Evolutionary conservation across 2,888 invertebrate species (phyloP).

Genomic region (Ectobius pallidus): DNA sequence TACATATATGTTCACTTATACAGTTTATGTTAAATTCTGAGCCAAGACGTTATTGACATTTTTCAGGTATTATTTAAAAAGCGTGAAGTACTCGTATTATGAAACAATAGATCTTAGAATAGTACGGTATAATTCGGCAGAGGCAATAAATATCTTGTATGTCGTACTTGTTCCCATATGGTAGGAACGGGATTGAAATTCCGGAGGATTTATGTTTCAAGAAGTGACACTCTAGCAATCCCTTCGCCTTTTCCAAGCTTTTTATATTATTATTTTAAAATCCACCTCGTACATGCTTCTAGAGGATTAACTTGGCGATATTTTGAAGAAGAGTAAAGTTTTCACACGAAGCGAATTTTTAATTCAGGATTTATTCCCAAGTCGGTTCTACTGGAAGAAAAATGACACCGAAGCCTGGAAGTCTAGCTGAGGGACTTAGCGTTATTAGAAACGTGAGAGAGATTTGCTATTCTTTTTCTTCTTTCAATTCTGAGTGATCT

Average conservation of each 20-base stretch:
- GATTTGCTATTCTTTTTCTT: not conserved
- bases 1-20: no score
- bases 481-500: not conserved
- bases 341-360: conserved; percentile 23
- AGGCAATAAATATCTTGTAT: no score
- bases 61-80: no score
- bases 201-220: conserved; percentile 17
- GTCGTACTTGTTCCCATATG: no score
- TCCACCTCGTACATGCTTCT: not conserved
- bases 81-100: no score
- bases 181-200: no score
- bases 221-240: conserved; percentile 15
- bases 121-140: no score
- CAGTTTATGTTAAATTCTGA: no score
- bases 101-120: no score
- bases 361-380: conserved; percentile 18
- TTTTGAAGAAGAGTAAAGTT: conserved; percentile 14
- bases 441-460: conserved; percentile 8
- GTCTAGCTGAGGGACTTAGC: not conserved
- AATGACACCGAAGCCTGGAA: not conserved
- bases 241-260: not conserved
- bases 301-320: conserved; percentile 12
- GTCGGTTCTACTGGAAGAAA: not conserved
- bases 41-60: no score
- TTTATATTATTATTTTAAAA: conserved; percentile 7